Conservation (phyloP, 2,888 invertebrate genomes). For the Idaea biselata region DNA sequence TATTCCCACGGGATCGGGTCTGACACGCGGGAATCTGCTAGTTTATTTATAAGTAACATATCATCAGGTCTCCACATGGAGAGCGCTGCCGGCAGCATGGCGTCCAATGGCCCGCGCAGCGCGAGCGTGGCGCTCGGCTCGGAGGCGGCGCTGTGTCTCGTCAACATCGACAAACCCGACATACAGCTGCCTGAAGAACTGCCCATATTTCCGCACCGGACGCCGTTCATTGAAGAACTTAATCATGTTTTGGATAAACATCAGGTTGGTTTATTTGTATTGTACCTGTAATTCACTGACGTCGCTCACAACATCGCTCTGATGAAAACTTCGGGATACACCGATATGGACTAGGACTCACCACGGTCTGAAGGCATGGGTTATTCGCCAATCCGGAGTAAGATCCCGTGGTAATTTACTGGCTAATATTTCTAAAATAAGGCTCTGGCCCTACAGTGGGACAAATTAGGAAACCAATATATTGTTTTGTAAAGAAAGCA, state of each 20-base stretch:
- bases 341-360: no score
- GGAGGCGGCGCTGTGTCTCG: slow-evolving; percentile 95
- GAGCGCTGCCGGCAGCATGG: slow-evolving; percentile 62
- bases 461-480: no score
- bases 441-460: no score
- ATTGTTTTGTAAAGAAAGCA: no score
- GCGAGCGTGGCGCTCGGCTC: slow-evolving; percentile 85
- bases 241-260: slow-evolving; percentile 87
- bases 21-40: no score
- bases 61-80: slow-evolving; percentile 81
- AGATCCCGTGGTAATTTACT: no score
- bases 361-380: no score
- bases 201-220: slow-evolving; percentile 94
- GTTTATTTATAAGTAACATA: no score
- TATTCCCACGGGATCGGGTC: no score
- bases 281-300: not conserved
- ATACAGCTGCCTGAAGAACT: slow-evolving; percentile 97
- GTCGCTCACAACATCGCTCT: not conserved
- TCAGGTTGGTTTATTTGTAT: slow-evolving; percentile 59
- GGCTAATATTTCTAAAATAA: no score
- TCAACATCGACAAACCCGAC: slow-evolving; percentile 96
- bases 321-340: not conserved
- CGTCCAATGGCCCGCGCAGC: slow-evolving; percentile 65
- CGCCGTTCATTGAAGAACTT: slow-evolving; percentile 93
- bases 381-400: no score